Conservation (phyloP, 1,140 invertebrate species). For the Anoplolepis gracilipes region DNA sequence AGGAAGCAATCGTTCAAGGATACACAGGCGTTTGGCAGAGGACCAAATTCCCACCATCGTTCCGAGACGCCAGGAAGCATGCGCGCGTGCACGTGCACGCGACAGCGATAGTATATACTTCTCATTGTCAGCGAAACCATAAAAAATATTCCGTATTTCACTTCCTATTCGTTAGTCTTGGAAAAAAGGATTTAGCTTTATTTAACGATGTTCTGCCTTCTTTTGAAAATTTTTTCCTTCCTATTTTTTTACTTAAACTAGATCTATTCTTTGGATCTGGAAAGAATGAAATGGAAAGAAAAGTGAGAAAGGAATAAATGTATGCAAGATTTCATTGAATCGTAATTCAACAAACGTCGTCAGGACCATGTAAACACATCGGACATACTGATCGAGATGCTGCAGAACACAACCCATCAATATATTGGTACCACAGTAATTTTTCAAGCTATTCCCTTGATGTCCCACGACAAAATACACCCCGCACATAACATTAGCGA, state of each 20-base stretch:
- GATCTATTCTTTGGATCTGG: too few relatives aligned
- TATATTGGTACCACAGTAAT: neutral
- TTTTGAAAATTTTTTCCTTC: too few relatives aligned
- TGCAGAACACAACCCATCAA: neutral
- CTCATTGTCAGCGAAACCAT: neutral
- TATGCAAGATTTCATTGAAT: too few relatives aligned
- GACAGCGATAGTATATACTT: neutral
- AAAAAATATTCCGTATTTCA: constrained; percentile 23
- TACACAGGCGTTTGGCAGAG: constrained; percentile 40
- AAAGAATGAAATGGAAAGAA: too few relatives aligned
- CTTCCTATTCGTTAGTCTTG: neutral
- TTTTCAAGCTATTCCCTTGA: neutral
- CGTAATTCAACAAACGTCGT: neutral
- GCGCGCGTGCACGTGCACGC: neutral
- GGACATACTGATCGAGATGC: neutral
- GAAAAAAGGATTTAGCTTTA: neutral
- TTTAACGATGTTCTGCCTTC: neutral
- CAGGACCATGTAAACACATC: neutral
- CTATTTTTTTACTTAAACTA: too few relatives aligned
- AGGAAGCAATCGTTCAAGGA: constrained; percentile 43
- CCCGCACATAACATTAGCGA: neutral
- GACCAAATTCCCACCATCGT: constrained; percentile 23
- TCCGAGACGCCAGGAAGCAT: neutral
- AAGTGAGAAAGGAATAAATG: too few relatives aligned
- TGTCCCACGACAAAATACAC: neutral